These are phyloP conservation scores for Empidonax traillii DNA, from an alignment of 2,113 vertebrate species.

Conservation along the genomic window DNA sequence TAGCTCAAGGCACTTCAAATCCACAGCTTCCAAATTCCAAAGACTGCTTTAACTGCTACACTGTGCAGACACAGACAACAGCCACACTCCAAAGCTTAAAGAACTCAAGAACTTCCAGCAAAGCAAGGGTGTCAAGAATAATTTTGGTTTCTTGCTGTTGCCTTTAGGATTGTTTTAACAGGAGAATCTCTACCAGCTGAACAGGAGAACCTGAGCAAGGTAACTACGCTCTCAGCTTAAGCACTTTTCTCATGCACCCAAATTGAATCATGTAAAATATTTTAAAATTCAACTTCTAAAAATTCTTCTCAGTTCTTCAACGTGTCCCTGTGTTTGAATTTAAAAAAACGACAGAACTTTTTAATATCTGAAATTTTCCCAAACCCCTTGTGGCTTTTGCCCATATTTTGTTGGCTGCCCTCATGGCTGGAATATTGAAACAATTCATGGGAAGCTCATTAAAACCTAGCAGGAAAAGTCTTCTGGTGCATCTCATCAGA, in stretches of 20 bases:
- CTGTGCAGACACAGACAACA: rapidly evolving
- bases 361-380: neutral
- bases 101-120: neutral
- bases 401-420: neutral
- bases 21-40: neutral
- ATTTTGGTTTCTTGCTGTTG: neutral
- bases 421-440: neutral
- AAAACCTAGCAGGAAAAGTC: constrained; percentile 25
- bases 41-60: neutral
- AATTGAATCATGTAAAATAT: neutral
- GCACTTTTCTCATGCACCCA: neutral
- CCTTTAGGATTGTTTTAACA: neutral
- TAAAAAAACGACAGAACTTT: neutral
- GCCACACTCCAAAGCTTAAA: neutral
- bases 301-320: neutral
- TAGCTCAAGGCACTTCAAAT: neutral
- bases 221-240: neutral
- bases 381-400: neutral
- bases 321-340: neutral
- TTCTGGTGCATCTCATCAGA: constrained; percentile 33
- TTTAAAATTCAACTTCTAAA: neutral
- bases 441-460: neutral
- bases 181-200: neutral
- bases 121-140: neutral
- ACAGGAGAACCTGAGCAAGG: neutral